phyloP scores from a whole-genome alignment of 2,888 invertebrate genomes.

The Pterostichus madidus region DNA sequence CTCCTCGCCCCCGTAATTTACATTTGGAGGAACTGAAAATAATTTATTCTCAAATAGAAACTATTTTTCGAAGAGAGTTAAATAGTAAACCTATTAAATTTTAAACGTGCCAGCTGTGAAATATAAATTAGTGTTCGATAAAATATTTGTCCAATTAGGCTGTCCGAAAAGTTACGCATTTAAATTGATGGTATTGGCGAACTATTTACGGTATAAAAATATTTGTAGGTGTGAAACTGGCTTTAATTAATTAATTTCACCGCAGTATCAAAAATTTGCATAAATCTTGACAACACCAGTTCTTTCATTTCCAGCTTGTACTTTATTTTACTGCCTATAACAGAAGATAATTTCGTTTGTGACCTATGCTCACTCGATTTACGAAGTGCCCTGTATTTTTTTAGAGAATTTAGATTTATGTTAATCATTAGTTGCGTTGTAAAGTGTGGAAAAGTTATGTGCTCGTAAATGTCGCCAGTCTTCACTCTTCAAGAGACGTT shows the following conservation, averaged over 20 bases:
- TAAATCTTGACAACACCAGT: conserved; percentile 15
- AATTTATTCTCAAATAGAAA: no score
- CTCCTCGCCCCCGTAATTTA: no score
- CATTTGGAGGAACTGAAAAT: neutral
- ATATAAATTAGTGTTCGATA: conserved; percentile 39
- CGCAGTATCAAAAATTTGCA: conserved; percentile 29
- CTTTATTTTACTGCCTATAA: conserved; percentile 26
- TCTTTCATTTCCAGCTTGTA: conserved; percentile 23
- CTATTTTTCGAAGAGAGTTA: conserved; percentile 1
- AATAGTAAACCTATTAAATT: conserved; percentile 27
- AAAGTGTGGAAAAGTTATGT: conserved; percentile 51
- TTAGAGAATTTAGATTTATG: conserved; percentile 62
- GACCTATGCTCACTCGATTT: conserved; percentile 51
- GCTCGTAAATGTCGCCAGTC: conserved; percentile 57
- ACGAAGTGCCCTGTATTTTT: conserved; percentile 49
- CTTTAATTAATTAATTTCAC: conserved; percentile 46
- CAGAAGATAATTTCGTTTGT: conserved; percentile 39
- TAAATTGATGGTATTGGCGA: conserved; percentile 23
- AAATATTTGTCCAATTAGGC: conserved; percentile 39
- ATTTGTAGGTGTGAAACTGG: conserved; percentile 45
- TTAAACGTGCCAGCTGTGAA: conserved; percentile 35
- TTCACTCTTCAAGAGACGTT: conserved; percentile 29
- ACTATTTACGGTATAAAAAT: conserved; percentile 43
- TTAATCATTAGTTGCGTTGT: conserved; percentile 48
- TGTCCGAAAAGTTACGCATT: conserved; percentile 29